Evolutionary conservation across 2,797 vertebrate species (phyloP).

Genomic region (Chiroxiphia lanceolata): DNA sequence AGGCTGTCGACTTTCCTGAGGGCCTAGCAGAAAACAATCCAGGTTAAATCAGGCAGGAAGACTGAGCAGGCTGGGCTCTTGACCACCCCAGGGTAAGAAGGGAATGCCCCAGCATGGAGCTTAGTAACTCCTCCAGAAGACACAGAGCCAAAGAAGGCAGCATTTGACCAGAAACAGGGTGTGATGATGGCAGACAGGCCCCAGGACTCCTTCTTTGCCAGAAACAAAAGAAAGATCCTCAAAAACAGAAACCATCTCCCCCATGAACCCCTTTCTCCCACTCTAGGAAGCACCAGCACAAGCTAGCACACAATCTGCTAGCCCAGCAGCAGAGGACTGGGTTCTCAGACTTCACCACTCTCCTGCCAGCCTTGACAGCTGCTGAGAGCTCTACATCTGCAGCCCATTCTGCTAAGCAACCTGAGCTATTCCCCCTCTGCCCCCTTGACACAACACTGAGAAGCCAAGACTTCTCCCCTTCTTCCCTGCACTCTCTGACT

Average conservation of each 20-base stretch:
- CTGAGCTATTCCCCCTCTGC: neutral
- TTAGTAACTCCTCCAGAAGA: neutral
- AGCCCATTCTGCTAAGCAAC: neutral
- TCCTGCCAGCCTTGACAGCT: neutral
- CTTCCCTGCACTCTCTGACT: neutral
- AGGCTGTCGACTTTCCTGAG: conserved; percentile 90
- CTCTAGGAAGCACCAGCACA: neutral
- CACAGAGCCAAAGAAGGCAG: neutral
- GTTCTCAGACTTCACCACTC: neutral
- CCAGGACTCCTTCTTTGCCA: neutral
- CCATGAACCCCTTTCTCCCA: neutral
- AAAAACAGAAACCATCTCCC: neutral
- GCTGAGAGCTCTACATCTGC: neutral
- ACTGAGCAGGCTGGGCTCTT: neutral
- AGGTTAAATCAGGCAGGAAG: neutral
- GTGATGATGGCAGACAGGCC: neutral
- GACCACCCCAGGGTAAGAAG: neutral
- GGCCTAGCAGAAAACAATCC: conserved; percentile 75
- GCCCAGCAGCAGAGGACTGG: neutral
- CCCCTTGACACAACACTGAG: neutral
- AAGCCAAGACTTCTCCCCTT: neutral
- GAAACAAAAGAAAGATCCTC: neutral
- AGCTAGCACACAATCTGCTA: neutral
- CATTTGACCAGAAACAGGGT: neutral
- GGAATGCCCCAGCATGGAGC: neutral